Evolutionary conservation across 1,140 invertebrate species (phyloP).

Genomic region (Heterodera schachtii): DNA sequence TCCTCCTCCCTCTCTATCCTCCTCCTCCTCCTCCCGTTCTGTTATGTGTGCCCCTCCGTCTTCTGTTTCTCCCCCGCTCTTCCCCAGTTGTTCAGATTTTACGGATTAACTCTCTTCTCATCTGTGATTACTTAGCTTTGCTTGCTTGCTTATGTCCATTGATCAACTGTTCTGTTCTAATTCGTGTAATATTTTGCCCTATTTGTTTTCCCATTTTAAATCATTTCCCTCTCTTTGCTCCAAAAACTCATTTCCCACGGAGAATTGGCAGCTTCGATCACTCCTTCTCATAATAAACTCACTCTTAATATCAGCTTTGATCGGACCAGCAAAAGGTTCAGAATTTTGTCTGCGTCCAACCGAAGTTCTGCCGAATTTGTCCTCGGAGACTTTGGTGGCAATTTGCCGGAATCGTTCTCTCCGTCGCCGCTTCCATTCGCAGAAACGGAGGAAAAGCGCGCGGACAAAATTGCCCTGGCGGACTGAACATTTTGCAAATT

Average conservation of each 20-base stretch:
- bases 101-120: not conserved
- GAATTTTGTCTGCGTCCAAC: not conserved
- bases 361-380: not conserved
- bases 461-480: not conserved
- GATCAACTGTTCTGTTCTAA: too few relatives aligned
- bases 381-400: slow-evolving; percentile 1
- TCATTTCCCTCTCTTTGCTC: too few relatives aligned
- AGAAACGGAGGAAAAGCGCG: not conserved
- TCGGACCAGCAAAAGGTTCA: not conserved
- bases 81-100: not conserved
- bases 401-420: not conserved
- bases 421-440: not conserved
- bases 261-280: too few relatives aligned
- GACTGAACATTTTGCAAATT: not conserved
- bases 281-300: not conserved
- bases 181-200: too few relatives aligned
- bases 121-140: not conserved
- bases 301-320: not conserved
- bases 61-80: not conserved
- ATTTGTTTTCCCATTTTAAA: too few relatives aligned
- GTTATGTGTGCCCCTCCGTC: too few relatives aligned
- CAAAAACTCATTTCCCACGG: too few relatives aligned
- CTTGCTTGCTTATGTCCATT: not conserved
- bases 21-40: not conserved
- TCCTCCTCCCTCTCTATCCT: not conserved